These are phyloP conservation scores for Enteromius paludinosus DNA, from an alignment of 2,797 vertebrate genomes.

Conservation along the genomic window DNA sequence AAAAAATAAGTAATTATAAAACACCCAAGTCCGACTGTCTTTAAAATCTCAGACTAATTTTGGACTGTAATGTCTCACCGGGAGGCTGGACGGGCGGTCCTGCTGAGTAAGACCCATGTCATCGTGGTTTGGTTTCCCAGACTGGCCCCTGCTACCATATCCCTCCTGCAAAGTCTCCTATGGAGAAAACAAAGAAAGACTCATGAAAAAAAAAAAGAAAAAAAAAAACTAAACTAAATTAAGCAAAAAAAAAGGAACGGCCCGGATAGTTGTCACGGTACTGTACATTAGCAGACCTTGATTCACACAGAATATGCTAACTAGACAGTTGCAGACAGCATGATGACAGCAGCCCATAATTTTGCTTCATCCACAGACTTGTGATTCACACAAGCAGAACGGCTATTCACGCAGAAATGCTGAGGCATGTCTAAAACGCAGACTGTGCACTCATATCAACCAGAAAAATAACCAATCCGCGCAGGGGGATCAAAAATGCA, in stretches of 20 bases:
- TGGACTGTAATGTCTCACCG: conserved; percentile 80
- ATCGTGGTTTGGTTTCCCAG: conserved; percentile 91
- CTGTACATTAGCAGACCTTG: not conserved
- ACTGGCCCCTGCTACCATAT: conserved; percentile 87
- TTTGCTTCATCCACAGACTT: conserved; percentile 13
- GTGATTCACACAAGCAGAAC: conserved; percentile 27
- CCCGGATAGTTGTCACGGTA: not conserved
- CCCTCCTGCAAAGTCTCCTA: conserved; percentile 92
- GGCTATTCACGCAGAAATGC: conserved; percentile 17
- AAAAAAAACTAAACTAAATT: not conserved
- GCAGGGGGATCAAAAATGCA: not conserved
- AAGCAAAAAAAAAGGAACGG: not conserved
- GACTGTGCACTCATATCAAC: conserved; percentile 6
- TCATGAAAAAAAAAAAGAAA: not conserved
- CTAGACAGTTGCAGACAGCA: conserved; percentile 16
- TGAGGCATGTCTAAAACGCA: conserved; percentile 9
- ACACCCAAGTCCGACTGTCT: not conserved
- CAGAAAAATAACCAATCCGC: not conserved
- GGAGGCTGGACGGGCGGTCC: conserved; percentile 89
- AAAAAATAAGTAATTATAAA: not conserved
- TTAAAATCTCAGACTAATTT: conserved; percentile 19
- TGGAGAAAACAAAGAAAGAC: conserved; percentile 1
- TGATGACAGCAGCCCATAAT: conserved; percentile 15
- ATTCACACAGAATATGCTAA: conserved; percentile 18
- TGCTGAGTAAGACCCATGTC: conserved; percentile 84